Percentiles rank a stretch among this genome's conserved stretches.
phyloP scores from a whole-genome alignment of 2,888 invertebrate species.

The Automeris io region DNA sequence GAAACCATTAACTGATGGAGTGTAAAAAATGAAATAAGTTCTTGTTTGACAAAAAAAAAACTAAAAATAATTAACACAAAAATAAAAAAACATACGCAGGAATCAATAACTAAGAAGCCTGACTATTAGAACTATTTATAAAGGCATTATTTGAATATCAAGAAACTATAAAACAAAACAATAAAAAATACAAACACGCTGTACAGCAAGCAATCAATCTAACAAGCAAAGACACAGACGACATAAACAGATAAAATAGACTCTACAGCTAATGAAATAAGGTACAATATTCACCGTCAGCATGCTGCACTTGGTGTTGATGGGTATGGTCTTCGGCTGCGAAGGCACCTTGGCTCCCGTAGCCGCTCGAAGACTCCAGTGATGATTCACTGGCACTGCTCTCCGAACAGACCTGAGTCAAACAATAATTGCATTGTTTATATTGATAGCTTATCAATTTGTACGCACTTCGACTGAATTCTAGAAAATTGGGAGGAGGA shows the following conservation, averaged over 20 bases:
- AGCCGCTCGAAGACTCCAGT: constrained; percentile 85
- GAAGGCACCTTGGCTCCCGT: constrained; percentile 85
- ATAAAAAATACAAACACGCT: constrained; percentile 7
- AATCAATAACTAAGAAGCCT: too few relatives aligned
- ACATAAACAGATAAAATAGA: constrained; percentile 9
- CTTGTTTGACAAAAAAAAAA: too few relatives aligned
- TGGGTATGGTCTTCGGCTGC: constrained; percentile 74
- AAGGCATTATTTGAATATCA: too few relatives aligned
- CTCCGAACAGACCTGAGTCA: constrained; percentile 63
- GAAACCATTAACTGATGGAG: too few relatives aligned
- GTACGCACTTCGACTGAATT: too few relatives aligned
- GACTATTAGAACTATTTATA: too few relatives aligned
- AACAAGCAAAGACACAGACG: constrained; percentile 2
- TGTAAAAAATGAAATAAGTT: too few relatives aligned
- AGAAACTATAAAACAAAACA: constrained; percentile 7
- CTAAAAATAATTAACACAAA: too few relatives aligned
- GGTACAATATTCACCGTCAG: constrained; percentile 60
- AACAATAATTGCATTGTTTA: constrained; percentile 7
- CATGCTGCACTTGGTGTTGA: constrained; percentile 53
- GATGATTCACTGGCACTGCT: constrained; percentile 85
- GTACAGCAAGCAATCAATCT: neutral
- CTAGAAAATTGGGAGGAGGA: too few relatives aligned
- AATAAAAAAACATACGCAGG: too few relatives aligned
- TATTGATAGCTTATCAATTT: neutral
- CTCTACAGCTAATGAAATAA: constrained; percentile 8